phyloP scores from a whole-genome alignment of 2,113 vertebrate species.

The Tetrax tetrax region DNA sequence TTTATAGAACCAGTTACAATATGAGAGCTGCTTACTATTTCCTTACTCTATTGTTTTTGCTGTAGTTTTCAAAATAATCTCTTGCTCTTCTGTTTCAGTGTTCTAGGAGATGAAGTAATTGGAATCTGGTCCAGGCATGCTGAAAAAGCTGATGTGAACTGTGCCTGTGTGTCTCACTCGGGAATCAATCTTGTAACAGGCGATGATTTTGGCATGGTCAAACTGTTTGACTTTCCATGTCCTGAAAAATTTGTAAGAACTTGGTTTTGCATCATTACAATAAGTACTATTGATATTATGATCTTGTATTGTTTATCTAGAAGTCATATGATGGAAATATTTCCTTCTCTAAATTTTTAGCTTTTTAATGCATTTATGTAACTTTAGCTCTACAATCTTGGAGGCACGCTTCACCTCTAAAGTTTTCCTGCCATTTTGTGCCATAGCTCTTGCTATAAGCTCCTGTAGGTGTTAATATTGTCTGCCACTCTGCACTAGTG shows the following conservation, averaged over 20 bases:
- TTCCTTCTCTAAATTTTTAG: not conserved
- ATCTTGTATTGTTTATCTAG: not conserved
- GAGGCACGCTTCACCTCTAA: not conserved
- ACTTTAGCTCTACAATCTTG: not conserved
- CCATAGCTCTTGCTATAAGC: not conserved
- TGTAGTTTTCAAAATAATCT: not conserved
- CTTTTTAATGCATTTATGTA: not conserved
- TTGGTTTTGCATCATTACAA: not conserved
- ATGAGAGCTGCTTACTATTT: not conserved
- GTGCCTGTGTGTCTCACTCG: constrained; percentile 96
- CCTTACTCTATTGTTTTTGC: not conserved
- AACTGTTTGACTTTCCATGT: constrained; percentile 98
- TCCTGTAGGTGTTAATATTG: not conserved
- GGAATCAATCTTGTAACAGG: constrained; percentile 95
- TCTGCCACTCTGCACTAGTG: not conserved
- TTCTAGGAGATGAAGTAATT: constrained; percentile 93
- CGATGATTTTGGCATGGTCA: constrained; percentile 98
- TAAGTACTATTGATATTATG: not conserved
- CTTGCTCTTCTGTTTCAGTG: constrained; percentile 74
- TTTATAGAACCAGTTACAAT: not conserved
- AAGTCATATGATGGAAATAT: not conserved
- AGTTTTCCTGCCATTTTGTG: not conserved
- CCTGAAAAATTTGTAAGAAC: constrained; percentile 97
- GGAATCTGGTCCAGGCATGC: constrained; percentile 97
- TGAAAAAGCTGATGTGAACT: constrained; percentile 94